These are phyloP conservation scores for Agapornis canus DNA, from an alignment of 2,797 vertebrate genomes.

Conservation along the genomic window DNA sequence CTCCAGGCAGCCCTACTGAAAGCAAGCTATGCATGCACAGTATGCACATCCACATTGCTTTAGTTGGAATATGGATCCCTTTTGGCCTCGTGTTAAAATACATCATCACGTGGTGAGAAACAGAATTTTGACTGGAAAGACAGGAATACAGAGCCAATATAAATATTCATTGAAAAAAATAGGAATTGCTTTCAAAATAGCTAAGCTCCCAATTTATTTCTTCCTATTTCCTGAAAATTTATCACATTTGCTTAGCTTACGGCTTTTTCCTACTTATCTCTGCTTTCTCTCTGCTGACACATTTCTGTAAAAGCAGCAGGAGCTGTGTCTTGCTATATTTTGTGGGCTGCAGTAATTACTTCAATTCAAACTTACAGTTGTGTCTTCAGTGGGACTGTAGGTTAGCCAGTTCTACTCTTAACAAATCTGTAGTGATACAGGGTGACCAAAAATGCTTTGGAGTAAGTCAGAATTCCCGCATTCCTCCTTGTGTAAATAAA, in stretches of 20 bases:
- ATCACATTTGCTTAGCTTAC: background rate
- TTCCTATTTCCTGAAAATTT: slow-evolving; percentile 50
- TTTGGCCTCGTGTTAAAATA: slow-evolving; percentile 4
- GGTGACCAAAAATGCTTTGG: background rate
- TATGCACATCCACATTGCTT: background rate
- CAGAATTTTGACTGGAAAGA: slow-evolving; percentile 35
- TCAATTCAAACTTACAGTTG: background rate
- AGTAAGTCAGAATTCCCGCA: background rate
- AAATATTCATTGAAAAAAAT: slow-evolving; percentile 49
- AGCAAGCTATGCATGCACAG: background rate
- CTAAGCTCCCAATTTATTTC: slow-evolving; percentile 31
- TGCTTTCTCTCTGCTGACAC: background rate
- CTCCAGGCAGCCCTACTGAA: background rate
- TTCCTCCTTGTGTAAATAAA: slow-evolving; percentile 16
- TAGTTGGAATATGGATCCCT: background rate
- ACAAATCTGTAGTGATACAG: background rate
- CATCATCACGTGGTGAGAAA: background rate
- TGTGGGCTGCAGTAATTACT: background rate
- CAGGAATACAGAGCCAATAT: background rate
- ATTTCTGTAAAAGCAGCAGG: background rate
- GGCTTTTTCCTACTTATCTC: slow-evolving; percentile 2
- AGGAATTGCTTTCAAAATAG: slow-evolving; percentile 38
- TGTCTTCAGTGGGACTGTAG: slow-evolving; percentile 10
- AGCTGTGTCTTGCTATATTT: background rate
- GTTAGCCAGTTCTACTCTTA: background rate